Base-by-base conservation (phyloP, 2,888 invertebrate species). In the Polia nebulosa region DNA sequence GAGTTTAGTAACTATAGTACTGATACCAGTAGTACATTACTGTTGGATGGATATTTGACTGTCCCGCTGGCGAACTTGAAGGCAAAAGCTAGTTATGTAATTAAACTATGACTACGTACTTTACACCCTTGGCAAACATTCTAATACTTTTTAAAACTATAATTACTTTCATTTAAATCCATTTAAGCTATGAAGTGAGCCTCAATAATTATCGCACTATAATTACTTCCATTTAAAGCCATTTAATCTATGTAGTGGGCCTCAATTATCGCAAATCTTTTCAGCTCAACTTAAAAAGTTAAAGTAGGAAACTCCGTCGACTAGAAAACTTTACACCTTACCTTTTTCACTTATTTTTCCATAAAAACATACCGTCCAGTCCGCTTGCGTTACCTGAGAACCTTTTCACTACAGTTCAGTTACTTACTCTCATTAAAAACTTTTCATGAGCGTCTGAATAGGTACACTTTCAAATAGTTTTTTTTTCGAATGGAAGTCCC, bases 341-440 rank as follows among this genome's bases (percentile, higher is more conserved):
- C 25, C 15, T 56, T 44, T 71, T 66, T 39, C 22, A 47, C 25
- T 49, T 69, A 49, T 53, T 60, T 80, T 49, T 57, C 17, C 29
- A 60, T 57, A 41, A 69, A 78, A 80, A 51, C 41, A 53, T 53
- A 17, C 51, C 55, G 36, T 44, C 22, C 39, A 60, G 17, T 58
- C 20, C 25, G 34, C 25, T 39, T 47, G 49, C 34, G 20, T 57
- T 64, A 60, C 60, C 57, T 76, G 52, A 36, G 25, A 58, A 53
- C 60, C 57, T 66, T 74, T 76, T 75, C 22, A 69, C 27, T 25
- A 47, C 49, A 68, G 44, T 76, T 67, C 27, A 47, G 58, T 75
- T 52, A 73, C 72, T 74, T 49, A 59, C 52, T 57, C 70, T 64
- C 63, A 70, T 80, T 80, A 76, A 80, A 80, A 80, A 76, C 49